Evolutionary conservation across 2,113 vertebrate genomes (phyloP).

Genomic region (Bothrops jararaca): DNA sequence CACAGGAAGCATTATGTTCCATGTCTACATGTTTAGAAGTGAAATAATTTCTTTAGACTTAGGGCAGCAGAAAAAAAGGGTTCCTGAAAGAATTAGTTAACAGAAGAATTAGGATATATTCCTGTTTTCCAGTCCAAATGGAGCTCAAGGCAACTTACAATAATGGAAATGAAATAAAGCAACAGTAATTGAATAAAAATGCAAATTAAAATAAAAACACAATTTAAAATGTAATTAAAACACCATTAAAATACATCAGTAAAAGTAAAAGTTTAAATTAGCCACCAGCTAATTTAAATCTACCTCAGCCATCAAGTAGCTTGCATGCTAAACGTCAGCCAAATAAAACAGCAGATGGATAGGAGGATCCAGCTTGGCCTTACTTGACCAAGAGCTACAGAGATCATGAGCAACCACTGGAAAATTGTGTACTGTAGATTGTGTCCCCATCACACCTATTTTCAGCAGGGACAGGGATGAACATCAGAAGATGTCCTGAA

Average conservation of each 20-base stretch:
- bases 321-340: not conserved
- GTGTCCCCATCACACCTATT: not conserved
- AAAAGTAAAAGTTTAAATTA: not conserved
- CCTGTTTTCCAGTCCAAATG: not conserved
- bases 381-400: not conserved
- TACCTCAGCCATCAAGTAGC: not conserved
- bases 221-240: not conserved
- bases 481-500: not conserved
- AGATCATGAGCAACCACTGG: not conserved
- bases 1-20: not conserved
- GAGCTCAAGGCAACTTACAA: not conserved
- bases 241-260: not conserved
- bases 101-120: not conserved
- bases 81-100: not conserved
- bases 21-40: not conserved
- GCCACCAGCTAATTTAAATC: not conserved
- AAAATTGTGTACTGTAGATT: not conserved
- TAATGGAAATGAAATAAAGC: not conserved
- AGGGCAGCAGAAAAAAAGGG: not conserved
- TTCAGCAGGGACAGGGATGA: not conserved
- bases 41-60: not conserved
- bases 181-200: not conserved
- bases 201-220: not conserved
- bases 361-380: not conserved
- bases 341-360: not conserved